Conservation (phyloP, 1,140 invertebrate species). For the Pogonomyrmex barbatus region DNA sequence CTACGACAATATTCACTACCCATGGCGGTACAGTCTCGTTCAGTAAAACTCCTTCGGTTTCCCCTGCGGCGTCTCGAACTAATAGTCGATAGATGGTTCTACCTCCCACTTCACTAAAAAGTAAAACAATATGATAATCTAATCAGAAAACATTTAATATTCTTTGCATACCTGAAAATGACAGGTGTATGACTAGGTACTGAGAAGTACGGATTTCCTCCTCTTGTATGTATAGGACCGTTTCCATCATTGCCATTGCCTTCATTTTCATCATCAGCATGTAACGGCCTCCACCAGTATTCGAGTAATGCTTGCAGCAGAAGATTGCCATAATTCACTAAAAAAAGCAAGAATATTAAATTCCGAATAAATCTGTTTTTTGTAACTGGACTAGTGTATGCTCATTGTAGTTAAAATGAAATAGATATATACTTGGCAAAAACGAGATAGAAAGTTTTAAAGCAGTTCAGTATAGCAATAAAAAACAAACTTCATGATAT, state of each 20-base stretch:
- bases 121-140: slow-evolving; percentile 72
- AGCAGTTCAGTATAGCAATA: no score
- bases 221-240: slow-evolving; percentile 82
- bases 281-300: slow-evolving; percentile 94
- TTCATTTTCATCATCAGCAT: slow-evolving; percentile 86
- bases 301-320: slow-evolving; percentile 97
- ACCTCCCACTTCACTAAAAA: slow-evolving; percentile 95
- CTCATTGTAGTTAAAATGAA: no score
- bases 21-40: slow-evolving; percentile 98
- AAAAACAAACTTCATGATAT: no score
- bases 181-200: slow-evolving; percentile 98
- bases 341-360: slow-evolving; percentile 66
- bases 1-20: slow-evolving; percentile 98
- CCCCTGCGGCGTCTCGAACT: slow-evolving; percentile 97
- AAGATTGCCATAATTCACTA: slow-evolving; percentile 98
- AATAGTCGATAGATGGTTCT: slow-evolving; percentile 96
- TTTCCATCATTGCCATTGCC: slow-evolving; percentile 83
- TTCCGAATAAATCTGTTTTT: neutral
- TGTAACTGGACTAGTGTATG: no score
- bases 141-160: slow-evolving; percentile 27
- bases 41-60: slow-evolving; percentile 96
- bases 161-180: slow-evolving; percentile 93
- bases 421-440: no score
- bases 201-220: slow-evolving; percentile 95
- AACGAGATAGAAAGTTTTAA: no score